Evolutionary conservation across 2,888 invertebrate species (phyloP).

Genomic region (Venustoraphidia nigricollis): DNA sequence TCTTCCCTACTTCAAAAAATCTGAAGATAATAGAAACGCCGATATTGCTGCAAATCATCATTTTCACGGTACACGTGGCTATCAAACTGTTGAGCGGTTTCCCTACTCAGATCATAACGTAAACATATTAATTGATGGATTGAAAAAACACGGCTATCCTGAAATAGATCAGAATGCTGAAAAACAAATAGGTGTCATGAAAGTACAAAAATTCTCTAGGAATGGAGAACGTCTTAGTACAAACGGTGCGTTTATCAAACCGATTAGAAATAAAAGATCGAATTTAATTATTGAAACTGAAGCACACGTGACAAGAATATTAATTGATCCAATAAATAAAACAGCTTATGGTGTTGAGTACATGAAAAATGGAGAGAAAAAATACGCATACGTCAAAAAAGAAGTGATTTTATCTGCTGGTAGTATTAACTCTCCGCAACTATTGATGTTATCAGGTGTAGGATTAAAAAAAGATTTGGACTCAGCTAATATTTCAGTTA

Average conservation of each 20-base stretch:
- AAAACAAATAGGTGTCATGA: background rate
- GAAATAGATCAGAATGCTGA: background rate
- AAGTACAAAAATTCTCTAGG: background rate
- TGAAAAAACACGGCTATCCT: background rate
- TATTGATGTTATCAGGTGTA: slow-evolving; percentile 30
- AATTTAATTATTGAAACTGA: background rate
- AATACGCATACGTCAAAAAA: slow-evolving; percentile 22
- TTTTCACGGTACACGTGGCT: background rate
- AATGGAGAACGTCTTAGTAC: background rate
- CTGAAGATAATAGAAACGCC: background rate
- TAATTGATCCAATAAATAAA: background rate
- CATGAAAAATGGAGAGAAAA: background rate
- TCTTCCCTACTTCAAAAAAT: slow-evolving; percentile 1
- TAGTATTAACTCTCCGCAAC: slow-evolving; percentile 39
- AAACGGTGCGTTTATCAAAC: background rate
- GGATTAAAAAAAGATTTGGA: background rate
- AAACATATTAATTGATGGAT: background rate
- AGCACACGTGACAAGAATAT: slow-evolving; percentile 1
- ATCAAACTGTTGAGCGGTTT: background rate
- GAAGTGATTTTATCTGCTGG: slow-evolving; percentile 37
- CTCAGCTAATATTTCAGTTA: background rate
- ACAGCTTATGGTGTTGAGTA: background rate
- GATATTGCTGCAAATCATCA: background rate
- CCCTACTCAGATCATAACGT: background rate
- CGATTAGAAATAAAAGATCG: background rate